phyloP scores from a whole-genome alignment of 1,140 invertebrate genomes.

The Calycopis cecrops region DNA sequence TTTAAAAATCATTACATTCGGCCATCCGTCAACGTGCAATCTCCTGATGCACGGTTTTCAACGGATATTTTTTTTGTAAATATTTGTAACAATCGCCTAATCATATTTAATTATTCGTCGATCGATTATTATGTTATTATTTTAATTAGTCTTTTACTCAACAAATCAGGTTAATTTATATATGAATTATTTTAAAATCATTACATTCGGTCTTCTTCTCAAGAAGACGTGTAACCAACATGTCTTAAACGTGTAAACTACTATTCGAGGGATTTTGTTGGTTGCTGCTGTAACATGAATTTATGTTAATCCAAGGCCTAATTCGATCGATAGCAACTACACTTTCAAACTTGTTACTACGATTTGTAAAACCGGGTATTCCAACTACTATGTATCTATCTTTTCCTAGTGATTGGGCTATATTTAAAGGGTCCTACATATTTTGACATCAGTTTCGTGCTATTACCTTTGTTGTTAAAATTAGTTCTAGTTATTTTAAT shows the following conservation, averaged over 20 bases:
- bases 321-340: slow-evolving; percentile 26
- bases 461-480: slow-evolving; percentile 28
- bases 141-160: too few relatives aligned
- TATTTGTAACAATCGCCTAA: too few relatives aligned
- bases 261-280: background rate
- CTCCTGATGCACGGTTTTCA: too few relatives aligned
- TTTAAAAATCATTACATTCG: too few relatives aligned
- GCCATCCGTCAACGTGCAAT: too few relatives aligned
- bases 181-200: too few relatives aligned
- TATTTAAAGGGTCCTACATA: slow-evolving; percentile 32
- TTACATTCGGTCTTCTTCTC: too few relatives aligned
- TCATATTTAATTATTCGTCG: too few relatives aligned
- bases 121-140: too few relatives aligned
- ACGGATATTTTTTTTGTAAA: too few relatives aligned
- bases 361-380: slow-evolving; percentile 20
- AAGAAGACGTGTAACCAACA: too few relatives aligned
- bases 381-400: slow-evolving; percentile 26
- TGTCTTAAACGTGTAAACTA: background rate
- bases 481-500: slow-evolving; percentile 28
- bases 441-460: slow-evolving; percentile 31
- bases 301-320: slow-evolving; percentile 24
- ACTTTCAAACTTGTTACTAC: slow-evolving; percentile 21
- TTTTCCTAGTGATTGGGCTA: slow-evolving; percentile 27
- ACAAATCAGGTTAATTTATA: too few relatives aligned
- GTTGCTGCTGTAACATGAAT: slow-evolving; percentile 1